phyloP scores from a whole-genome alignment of 2,888 invertebrate genomes.

The Panzeria rudis region DNA sequence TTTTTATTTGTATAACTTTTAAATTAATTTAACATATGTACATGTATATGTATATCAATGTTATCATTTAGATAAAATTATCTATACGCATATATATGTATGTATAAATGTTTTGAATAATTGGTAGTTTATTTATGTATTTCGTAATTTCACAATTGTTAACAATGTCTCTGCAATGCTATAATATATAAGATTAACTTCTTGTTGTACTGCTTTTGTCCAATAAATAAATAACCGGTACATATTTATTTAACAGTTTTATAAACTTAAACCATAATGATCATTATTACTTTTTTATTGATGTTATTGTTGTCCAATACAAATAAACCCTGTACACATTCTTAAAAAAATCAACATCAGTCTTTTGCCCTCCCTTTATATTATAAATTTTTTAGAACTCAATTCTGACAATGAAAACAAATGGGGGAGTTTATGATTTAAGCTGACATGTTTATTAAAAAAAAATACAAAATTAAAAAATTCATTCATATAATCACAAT shows the following conservation, averaged over 20 bases:
- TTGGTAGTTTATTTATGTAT: no score
- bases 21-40: no score
- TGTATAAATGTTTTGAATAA: no score
- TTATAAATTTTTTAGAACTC: slow-evolving; percentile 9
- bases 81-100: no score
- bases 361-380: neutral
- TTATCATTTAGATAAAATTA: no score
- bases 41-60: no score
- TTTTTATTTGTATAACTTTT: no score
- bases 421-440: slow-evolving; percentile 65
- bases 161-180: no score
- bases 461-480: slow-evolving; percentile 21
- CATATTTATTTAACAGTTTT: slow-evolving; percentile 40
- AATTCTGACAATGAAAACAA: slow-evolving; percentile 48
- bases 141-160: no score
- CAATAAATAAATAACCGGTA: slow-evolving; percentile 46
- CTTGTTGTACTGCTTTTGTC: no score
- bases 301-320: slow-evolving; percentile 52
- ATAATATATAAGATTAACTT: neutral
- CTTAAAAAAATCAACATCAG: neutral
- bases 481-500: slow-evolving; percentile 31
- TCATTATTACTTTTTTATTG: slow-evolving; percentile 31
- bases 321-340: slow-evolving; percentile 28
- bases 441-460: slow-evolving; percentile 62
- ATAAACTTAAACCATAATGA: slow-evolving; percentile 27